These are phyloP conservation scores for Aphrocallistes beatrix DNA, from an alignment of 37 sponge, comb jelly and placozoan genomes.

Conservation along the genomic window DNA sequence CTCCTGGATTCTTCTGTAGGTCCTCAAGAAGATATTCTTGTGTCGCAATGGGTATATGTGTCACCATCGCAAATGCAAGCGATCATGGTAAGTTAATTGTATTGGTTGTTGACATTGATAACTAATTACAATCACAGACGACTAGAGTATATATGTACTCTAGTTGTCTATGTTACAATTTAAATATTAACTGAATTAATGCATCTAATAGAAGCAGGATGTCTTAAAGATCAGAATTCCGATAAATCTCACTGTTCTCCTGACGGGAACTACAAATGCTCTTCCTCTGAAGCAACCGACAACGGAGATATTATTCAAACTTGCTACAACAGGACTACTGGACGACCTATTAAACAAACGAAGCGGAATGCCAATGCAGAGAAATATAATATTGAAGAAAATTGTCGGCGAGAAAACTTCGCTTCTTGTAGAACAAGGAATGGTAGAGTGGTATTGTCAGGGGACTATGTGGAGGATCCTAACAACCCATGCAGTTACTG, in stretches of 20 bases:
- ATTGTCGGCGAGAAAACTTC: not conserved
- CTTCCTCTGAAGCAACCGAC: not conserved
- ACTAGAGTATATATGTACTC: not conserved
- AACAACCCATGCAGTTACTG: not conserved
- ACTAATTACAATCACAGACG: not conserved
- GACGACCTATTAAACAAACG: not conserved
- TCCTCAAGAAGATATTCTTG: not conserved
- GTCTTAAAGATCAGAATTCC: not conserved
- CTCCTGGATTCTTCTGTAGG: not conserved
- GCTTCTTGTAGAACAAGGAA: not conserved
- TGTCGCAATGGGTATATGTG: not conserved
- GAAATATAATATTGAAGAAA: not conserved
- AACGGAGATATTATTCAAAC: not conserved
- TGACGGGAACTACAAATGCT: not conserved
- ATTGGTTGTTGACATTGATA: not conserved
- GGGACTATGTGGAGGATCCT: not conserved
- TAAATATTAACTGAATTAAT: too few relatives aligned
- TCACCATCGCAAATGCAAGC: not conserved
- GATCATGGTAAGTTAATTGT: not conserved
- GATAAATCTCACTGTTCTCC: not conserved
- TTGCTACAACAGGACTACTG: not conserved
- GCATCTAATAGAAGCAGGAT: slow-evolving; percentile 17
- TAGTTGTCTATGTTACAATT: not conserved
- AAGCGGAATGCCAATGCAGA: not conserved
- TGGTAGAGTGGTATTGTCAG: not conserved